Evolutionary conservation across 2,888 invertebrate genomes (phyloP), one percentile per base, ranked within the genome.

Genomic region (Tricholauxania praeusta): DNA sequence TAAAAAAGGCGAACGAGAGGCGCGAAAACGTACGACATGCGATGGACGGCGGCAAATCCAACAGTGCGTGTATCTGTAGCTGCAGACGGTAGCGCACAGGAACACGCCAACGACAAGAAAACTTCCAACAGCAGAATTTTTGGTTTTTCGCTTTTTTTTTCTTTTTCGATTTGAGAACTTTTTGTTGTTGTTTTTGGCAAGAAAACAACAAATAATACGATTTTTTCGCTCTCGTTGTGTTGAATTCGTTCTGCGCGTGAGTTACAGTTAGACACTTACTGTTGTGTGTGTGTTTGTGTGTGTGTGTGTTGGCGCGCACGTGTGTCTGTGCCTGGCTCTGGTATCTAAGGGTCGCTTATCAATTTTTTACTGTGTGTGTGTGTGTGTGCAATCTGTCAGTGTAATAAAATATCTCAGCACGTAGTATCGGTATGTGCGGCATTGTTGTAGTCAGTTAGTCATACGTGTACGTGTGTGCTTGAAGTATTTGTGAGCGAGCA

Each of bases 1-100:
- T 28, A 60, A 39, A 15, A 32, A 22, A 60, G 28, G 17, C 62
- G 52, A 63, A 32, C 51, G n/a, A 70, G 19, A 59, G 65, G 65
- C 66, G 59, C 63, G 51, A 67, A 63, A 59, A 53, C 66, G 59
- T 49, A 28, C 72, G 71, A 68, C 74, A 62, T 75, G 75, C 72
- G 67, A 63, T 67, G 74, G 75, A 72, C 72, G 72, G 72, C 72
- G 70, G 60, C 72, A 65, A 55, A 74, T 72, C 70, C 70, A 72
- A 74, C 74, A 74, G 73, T 73, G 72, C 68, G 72, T 68, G 67
- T 51, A 47, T 70, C 32, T 52, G 49, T 70, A n/a, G n/a, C 62
- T 52, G 62, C 70, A 32, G 69, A 69, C 66, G 49, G 60, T 15
- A 67, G 68, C 67, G n/a, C 10, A 66, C n/a, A 48, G 55, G 69